Evolutionary conservation across 2,113 vertebrate species (phyloP).

Genomic region (Mugil cephalus): DNA sequence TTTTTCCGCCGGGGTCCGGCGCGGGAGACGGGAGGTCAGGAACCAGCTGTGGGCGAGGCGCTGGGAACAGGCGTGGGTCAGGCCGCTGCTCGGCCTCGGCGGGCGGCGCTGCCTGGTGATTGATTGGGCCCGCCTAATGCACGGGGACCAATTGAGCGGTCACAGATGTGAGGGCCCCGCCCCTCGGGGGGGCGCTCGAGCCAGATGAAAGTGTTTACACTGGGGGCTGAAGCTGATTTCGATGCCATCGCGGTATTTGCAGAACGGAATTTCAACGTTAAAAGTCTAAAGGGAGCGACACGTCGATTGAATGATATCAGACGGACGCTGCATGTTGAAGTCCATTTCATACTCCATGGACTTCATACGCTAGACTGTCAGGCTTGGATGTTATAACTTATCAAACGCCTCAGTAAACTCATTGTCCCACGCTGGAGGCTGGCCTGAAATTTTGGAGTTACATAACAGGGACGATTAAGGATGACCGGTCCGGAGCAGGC

Average conservation of each 20-base stretch:
- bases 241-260: background rate
- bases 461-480: slow-evolving; percentile 65
- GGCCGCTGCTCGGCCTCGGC: slow-evolving; percentile 1
- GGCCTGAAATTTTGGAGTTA: slow-evolving; percentile 51
- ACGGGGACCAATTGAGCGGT: slow-evolving; percentile 57
- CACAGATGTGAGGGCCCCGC: slow-evolving; percentile 66
- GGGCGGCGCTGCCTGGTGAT: slow-evolving; percentile 21
- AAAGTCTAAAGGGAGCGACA: no score
- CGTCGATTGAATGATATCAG: no score
- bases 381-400: slow-evolving; percentile 56
- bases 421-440: slow-evolving; percentile 34
- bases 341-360: no score
- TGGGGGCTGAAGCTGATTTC: slow-evolving; percentile 14
- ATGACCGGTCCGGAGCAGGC: slow-evolving; percentile 39
- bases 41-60: slow-evolving; percentile 58
- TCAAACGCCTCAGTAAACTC: slow-evolving; percentile 43
- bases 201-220: slow-evolving; percentile 53
- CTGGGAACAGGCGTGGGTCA: slow-evolving; percentile 44
- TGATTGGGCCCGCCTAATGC: slow-evolving; percentile 64
- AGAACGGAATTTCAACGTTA: no score
- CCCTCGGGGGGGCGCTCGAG: slow-evolving; percentile 9
- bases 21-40: slow-evolving; percentile 52
- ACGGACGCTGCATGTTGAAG: no score
- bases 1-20: slow-evolving; percentile 54
- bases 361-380: no score